Base-by-base conservation (phyloP, 1,140 invertebrate genomes). In the Harpegnathos saltator region DNA sequence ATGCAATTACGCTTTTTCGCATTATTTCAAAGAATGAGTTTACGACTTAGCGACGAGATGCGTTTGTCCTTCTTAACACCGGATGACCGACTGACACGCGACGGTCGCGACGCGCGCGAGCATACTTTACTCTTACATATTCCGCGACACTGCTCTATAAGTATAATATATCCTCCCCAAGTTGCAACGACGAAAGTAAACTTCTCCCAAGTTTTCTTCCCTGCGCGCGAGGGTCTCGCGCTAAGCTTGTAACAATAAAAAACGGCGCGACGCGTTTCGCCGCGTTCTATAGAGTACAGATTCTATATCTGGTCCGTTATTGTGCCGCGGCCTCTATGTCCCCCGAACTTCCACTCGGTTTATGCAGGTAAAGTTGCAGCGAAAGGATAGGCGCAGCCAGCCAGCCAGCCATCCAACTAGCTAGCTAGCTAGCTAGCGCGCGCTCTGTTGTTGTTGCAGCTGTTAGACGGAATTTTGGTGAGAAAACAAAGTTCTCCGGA, bases 401-500 rank as follows among this genome's bases (percentile, higher is more conserved):
- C 22, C 38, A 44, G 19, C 29, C 33, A 17, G 33, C 24, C 9
- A 56, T 48, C 22, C 17, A 33, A 33, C 29, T 33, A 33, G 29
- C 22, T 68, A 44, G 14, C 29, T 66, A 17, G 33, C 24, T 44
- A 56, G 63, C 22, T 22, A 33, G 75, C 65, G 33, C 52, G 75
- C 65, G 33, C 38, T 44, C 38, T 85, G 86, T 66, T 89, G 85
- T 89, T 89, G 88, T 89, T 89, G 88, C 88, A 89, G 88, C 88
- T 89, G 88, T 88, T 84, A 73, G 81, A 75, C 72, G 74, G 87
- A 89, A 89, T 89, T 89, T 89, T 84, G 81, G 84, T 86, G 84
- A 83, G 87, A 86, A 89, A 89, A 89, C 88, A 89, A 89, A 89
- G 88, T 89, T 89, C 88, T 81, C 71, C 38, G 87, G 68, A 83